These are phyloP conservation scores for Xiphias gladius DNA, from an alignment of 2,113 vertebrate species.

Conservation along the genomic window DNA sequence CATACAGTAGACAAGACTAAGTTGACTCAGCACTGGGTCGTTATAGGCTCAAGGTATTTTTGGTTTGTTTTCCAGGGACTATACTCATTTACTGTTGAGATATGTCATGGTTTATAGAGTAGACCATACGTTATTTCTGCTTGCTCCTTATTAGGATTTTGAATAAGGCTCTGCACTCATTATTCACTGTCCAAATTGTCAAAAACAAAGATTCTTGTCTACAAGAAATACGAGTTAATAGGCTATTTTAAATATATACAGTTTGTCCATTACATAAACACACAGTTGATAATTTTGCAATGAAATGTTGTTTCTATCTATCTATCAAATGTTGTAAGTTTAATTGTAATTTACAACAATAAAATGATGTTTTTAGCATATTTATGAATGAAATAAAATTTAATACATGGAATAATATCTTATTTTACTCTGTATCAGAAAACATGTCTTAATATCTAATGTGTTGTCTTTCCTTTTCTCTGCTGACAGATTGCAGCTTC, in stretches of 20 bases:
- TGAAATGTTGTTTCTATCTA: not conserved
- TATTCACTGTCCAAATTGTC: not conserved
- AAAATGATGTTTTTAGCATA: not conserved
- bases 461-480: conserved; percentile 10
- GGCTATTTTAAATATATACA: too few relatives aligned
- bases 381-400: not conserved
- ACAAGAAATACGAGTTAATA: not conserved
- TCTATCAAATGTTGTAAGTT: not conserved
- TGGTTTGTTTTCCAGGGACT: not conserved
- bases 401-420: not conserved
- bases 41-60: conserved; percentile 5
- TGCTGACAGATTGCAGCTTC: conserved; percentile 96
- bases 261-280: not conserved
- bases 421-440: conserved; percentile 3
- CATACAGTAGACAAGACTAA: not conserved
- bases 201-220: not conserved
- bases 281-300: not conserved
- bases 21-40: conserved; percentile 18
- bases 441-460: not conserved
- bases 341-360: not conserved
- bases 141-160: conserved; percentile 7
- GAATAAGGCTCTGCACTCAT: not conserved
- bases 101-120: not conserved
- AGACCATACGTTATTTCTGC: not conserved
- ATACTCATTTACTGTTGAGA: not conserved